Percentiles rank a stretch among this genome's conserved stretches.
phyloP scores from a whole-genome alignment of 2,113 vertebrate species.

The Micronycteris hirsuta region DNA sequence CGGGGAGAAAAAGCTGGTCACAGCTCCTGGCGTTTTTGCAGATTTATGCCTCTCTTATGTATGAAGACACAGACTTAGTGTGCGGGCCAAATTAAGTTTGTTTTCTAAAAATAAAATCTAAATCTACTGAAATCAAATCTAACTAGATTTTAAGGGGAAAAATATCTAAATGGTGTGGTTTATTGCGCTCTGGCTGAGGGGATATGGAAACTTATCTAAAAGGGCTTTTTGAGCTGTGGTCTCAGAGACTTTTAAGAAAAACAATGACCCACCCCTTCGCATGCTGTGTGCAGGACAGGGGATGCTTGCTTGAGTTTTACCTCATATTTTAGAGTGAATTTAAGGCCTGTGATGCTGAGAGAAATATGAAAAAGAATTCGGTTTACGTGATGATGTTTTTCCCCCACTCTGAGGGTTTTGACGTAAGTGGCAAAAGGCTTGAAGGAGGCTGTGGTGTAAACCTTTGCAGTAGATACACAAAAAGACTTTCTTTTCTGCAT shows the following conservation, averaged over 20 bases:
- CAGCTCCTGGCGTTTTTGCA: background rate
- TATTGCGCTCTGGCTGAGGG: conserved; percentile 57
- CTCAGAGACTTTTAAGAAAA: conserved; percentile 52
- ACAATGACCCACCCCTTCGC: conserved; percentile 20
- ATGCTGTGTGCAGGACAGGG: background rate
- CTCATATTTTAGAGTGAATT: background rate
- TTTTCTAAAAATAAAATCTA: conserved; percentile 70
- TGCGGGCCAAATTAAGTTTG: conserved; percentile 63
- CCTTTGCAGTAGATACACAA: background rate
- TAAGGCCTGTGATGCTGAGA: background rate
- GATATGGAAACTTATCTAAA: conserved; percentile 68
- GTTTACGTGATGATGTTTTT: background rate
- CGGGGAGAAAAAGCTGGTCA: background rate
- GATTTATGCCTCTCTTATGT: conserved; percentile 49
- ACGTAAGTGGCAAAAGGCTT: background rate
- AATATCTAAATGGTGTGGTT: conserved; percentile 62
- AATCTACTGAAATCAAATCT: conserved; percentile 72
- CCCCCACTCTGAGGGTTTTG: background rate
- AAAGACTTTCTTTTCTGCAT: background rate
- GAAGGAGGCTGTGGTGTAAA: background rate
- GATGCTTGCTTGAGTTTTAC: conserved; percentile 15
- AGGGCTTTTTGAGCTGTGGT: conserved; percentile 70
- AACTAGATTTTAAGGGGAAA: conserved; percentile 60
- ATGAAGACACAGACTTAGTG: conserved; percentile 59
- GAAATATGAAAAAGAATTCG: background rate